These are phyloP conservation scores for Theretra japonica DNA, from an alignment of 2,888 invertebrate genomes.

Conservation along the genomic window DNA sequence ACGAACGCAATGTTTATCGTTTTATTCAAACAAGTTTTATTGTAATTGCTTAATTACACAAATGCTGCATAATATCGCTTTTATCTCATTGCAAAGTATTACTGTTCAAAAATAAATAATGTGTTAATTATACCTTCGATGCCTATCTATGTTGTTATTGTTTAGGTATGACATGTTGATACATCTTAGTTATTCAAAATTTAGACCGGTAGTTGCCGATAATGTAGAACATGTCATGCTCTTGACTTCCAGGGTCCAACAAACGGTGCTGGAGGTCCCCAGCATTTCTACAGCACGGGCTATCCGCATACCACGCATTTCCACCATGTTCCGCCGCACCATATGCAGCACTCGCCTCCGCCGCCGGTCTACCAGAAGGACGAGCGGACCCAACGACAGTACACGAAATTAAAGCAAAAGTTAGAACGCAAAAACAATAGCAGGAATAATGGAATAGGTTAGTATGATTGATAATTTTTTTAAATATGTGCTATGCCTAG, in stretches of 20 bases:
- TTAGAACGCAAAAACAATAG: constrained; percentile 87
- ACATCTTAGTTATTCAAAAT: too few species aligned
- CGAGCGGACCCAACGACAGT: constrained; percentile 91
- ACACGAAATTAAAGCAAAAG: constrained; percentile 90
- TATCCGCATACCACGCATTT: constrained; percentile 80
- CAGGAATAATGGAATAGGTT: constrained; percentile 84
- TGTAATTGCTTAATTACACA: background rate
- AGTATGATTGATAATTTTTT: constrained; percentile 44
- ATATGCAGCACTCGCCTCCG: constrained; percentile 89
- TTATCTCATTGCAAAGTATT: too few species aligned
- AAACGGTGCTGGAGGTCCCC: constrained; percentile 88
- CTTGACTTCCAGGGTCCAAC: constrained; percentile 85
- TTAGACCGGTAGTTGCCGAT: background rate
- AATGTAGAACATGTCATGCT: background rate
- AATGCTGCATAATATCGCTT: too few species aligned
- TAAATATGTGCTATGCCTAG: background rate
- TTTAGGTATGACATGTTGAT: background rate
- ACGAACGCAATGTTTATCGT: background rate
- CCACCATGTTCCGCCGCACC: constrained; percentile 84
- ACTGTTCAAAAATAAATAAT: too few species aligned
- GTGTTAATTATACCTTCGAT: too few species aligned
- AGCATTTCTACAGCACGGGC: constrained; percentile 87
- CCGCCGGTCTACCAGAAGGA: constrained; percentile 88
- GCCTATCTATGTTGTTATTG: too few species aligned
- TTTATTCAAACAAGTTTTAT: constrained; percentile 5